Base-by-base conservation (phyloP, 2,113 vertebrate genomes). In the Papio anubis region DNA sequence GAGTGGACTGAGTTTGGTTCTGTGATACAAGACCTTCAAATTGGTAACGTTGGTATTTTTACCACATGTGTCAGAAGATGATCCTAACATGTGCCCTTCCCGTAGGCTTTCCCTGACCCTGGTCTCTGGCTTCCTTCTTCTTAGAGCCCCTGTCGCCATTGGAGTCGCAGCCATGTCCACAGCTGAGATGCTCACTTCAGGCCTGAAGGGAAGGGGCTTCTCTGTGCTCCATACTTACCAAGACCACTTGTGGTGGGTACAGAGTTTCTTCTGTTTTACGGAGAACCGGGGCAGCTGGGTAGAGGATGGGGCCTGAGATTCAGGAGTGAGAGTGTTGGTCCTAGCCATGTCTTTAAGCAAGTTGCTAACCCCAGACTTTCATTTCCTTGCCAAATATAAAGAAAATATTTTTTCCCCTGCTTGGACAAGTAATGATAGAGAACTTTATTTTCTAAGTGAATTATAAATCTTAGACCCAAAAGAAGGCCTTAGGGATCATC, bases 131-230 rank as follows among this genome's bases (percentile, higher is more conserved):
- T 66, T 92, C 82, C 93, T 97, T 80, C 50, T 89, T 89, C 97
- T 30, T 97, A 99, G 99, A 97, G 99, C 99, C 87, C 99, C 99
- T 0, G 98, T 99, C 91, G 99, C 99, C 7, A 96, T 99, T 9
- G 99, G 99, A 83, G 98, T 99, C n/a, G 99, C 99, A 61, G 98
- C 98, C 18, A 97, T 99, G 98, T 99, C 99, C 88, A 99, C 98
- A 13, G 93, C 97, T 16, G 99, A 99, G 97, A 99, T 99, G 99
- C 96, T 98, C 90, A 98, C 98, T 20, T 98, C 98, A 72, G 99
- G 99, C 10, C 99, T 99, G 99, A 99, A 99, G 81, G 99, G 99
- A 30, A 99, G 98, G 98, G 99, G 99, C 87, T 99, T 99, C 96
- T 99, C 98, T 79, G 98, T 99, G 94, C 98, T 99, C 76, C 99